Conservation (phyloP, 1,140 invertebrate genomes). For the Tetragnatha versicolor region DNA sequence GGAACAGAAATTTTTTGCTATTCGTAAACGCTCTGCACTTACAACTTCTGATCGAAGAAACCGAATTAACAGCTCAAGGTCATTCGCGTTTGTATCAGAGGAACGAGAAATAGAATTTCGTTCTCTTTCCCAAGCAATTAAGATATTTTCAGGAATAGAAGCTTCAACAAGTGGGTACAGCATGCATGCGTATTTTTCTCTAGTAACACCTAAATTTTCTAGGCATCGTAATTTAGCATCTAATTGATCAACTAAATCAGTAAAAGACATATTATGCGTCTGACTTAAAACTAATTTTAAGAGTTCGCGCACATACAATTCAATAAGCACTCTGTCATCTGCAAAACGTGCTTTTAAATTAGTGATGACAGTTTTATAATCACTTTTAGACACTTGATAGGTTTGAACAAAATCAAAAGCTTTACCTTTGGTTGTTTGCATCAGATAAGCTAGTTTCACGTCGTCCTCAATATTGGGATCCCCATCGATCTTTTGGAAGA, state of each 20-base stretch:
- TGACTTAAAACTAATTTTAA: constrained; percentile 4
- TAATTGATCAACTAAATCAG: constrained; percentile 2
- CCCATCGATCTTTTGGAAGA: constrained; percentile 13
- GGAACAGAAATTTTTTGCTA: background rate
- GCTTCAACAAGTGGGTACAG: background rate
- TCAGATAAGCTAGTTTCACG: background rate
- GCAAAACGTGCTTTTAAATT: constrained; percentile 4
- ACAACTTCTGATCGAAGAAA: background rate
- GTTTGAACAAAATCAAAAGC: background rate
- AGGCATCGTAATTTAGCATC: background rate
- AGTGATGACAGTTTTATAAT: background rate
- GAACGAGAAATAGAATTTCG: background rate
- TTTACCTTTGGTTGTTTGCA: background rate
- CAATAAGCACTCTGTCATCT: background rate
- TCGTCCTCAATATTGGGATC: background rate
- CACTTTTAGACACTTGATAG: background rate
- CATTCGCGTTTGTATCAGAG: background rate
- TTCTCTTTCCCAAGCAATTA: constrained; percentile 1
- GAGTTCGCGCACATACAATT: background rate
- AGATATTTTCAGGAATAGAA: background rate
- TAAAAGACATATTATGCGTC: background rate
- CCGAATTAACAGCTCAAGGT: background rate
- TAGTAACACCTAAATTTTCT: background rate
- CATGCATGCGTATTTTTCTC: background rate
- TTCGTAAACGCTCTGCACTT: background rate